Evolutionary conservation across 1,140 invertebrate species (phyloP), one percentile per base, ranked within the genome.

Genomic region (Fopius arisanus): DNA sequence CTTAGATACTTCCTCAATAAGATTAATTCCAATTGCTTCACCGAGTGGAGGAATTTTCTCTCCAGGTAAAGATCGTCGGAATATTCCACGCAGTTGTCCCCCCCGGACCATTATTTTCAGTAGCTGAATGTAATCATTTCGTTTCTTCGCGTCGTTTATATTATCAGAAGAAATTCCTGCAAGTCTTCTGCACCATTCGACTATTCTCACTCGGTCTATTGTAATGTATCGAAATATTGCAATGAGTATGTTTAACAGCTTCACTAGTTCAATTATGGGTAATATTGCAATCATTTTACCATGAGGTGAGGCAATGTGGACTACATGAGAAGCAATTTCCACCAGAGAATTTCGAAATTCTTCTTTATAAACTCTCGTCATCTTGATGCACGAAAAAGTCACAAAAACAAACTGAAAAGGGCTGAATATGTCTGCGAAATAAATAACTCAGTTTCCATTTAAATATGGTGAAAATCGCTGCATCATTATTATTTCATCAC

Each of bases 181-280:
- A 16, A 90, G 75, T 78, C 88, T 86, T 72, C 87, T 78, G 0
- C 81, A 76, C 88, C 89, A 90, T 82, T 90, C 88, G 3, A 82
- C 79, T 73, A 87, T 88, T 77, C 88, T 76, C n/a, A 89, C 88
- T 70, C 89, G 79, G 79, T 90, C 89, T 89, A 29, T n/a, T n/a
- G n/a, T n/a, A n/a, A n/a, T n/a, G n/a, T n/a, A n/a, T n/a, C n/a
- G n/a, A n/a, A n/a, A n/a, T n/a, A n/a, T n/a, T n/a, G n/a, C n/a
- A n/a, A n/a, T n/a, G n/a, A n/a, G n/a, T n/a, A n/a, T n/a, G n/a
- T n/a, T n/a, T n/a, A n/a, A n/a, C n/a, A n/a, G n/a, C n/a, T n/a
- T n/a, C n/a, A n/a, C n/a, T n/a, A n/a, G n/a, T n/a, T n/a, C n/a
- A n/a, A n/a, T n/a, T n/a, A n/a, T n/a, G n/a, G n/a, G n/a, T n/a